Base-by-base conservation (phyloP, 35 echinoderm and acorn worm species). In the Apostichopus californicus region DNA sequence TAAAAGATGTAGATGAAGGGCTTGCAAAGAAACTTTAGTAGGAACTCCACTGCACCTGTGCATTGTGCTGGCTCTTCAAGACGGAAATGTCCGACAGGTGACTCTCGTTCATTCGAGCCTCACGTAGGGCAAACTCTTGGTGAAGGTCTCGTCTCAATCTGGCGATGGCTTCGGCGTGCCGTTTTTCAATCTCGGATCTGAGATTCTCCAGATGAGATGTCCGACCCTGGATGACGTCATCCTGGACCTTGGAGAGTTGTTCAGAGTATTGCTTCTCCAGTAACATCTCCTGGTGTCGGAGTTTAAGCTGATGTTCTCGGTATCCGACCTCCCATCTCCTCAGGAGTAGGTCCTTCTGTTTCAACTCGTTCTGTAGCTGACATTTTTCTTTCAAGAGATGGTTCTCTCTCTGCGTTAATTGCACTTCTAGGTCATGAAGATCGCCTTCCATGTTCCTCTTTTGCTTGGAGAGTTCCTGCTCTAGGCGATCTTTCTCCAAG, bases 41-140 rank as follows among this genome's bases (percentile, higher is more conserved):
- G 28, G 97, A 94, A 93, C 82, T 96, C 95, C 95, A 96, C 94
- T 99, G 95, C 95, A 99, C 97, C 97, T 99, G 97, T 83, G 88
- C 91, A 71, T 95, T 93, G 94, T 99, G 97, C 81, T 96, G 93
- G 17, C 88, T 95, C 95, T 95, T 96, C 80, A 99, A 71, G 52
- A 95, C n/a, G 0, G 97, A 96, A 18, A 99, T 95, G 34, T 99
- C 95, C 1, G 91, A 83, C 58, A 99, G 86, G 57, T 99, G 95
- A 61, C 92, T 90, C 77, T 96, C 93, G 17, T 90, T 90, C 63
- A 86, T 26, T 54, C 64, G 77, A 5, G 87, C 52, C 59, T 94
- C 91, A 73, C 93, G 57, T 7, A 85, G 68, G 56, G 55, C 71
- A 82, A 96, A 99, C 86, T 96, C 93, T 88, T 94, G 78, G 86